Conservation (phyloP, 2,797 vertebrate genomes). For the Strix occidentalis region DNA sequence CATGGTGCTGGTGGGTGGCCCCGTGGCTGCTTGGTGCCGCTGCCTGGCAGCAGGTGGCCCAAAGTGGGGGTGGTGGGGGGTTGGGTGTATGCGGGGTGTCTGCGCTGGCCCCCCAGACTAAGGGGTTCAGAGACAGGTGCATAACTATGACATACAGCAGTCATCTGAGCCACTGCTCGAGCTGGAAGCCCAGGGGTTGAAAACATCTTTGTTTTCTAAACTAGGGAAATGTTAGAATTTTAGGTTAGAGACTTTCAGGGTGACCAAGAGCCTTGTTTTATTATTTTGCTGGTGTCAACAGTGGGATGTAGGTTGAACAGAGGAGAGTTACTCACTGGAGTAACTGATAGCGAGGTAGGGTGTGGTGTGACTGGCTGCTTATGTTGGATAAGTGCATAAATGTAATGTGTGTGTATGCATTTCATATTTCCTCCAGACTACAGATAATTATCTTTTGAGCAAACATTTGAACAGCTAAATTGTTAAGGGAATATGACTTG, state of each 20-base stretch:
- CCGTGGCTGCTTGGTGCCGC: background rate
- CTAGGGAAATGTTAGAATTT: background rate
- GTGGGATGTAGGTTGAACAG: no score
- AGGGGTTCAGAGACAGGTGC: accelerated
- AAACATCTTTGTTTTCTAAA: background rate
- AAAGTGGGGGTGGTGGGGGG: accelerated
- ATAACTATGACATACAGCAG: accelerated
- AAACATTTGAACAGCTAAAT: background rate
- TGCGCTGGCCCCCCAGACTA: accelerated
- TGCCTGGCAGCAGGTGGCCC: background rate
- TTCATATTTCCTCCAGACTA: background rate
- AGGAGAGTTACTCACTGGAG: background rate
- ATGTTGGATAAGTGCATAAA: background rate
- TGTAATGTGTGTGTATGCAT: background rate
- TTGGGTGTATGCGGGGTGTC: no score
- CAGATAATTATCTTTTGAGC: background rate
- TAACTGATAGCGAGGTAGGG: background rate
- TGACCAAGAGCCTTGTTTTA: background rate
- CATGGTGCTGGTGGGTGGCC: accelerated
- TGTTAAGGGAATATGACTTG: background rate
- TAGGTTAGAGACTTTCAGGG: background rate
- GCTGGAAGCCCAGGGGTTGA: background rate
- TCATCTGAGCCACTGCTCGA: background rate
- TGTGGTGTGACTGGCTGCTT: background rate
- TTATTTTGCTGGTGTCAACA: background rate